Conservation (phyloP, 2,888 invertebrate species). For the Epinotia bilunana region DNA sequence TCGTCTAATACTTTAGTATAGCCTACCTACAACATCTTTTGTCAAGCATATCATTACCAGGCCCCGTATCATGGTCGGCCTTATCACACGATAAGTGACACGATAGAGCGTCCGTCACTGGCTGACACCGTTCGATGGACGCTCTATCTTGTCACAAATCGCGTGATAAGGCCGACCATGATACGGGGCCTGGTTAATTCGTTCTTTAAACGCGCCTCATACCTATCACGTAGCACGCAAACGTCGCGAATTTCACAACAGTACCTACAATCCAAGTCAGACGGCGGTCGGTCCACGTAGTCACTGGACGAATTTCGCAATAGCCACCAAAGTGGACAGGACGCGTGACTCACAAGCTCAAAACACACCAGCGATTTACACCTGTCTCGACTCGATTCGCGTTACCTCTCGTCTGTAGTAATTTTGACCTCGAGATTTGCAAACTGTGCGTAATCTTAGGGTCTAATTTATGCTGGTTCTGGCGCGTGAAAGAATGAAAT, state of each 20-base stretch:
- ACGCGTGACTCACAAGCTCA: background rate
- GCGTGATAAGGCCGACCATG: too few relatives aligned
- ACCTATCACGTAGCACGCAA: slow-evolving; percentile 44
- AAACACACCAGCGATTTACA: too few relatives aligned
- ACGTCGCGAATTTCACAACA: background rate
- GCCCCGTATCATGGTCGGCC: too few relatives aligned
- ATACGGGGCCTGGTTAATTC: background rate
- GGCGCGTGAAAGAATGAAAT: too few relatives aligned
- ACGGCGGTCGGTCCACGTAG: slow-evolving; percentile 13
- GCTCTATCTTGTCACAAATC: too few relatives aligned
- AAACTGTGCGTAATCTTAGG: background rate
- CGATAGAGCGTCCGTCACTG: too few relatives aligned
- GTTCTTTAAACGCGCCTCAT: slow-evolving; percentile 17
- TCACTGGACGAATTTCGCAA: slow-evolving; percentile 12
- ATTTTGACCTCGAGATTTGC: background rate
- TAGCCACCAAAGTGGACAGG: background rate
- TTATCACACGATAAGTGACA: too few relatives aligned
- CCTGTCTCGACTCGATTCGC: background rate
- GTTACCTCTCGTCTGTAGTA: background rate
- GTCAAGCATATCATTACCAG: background rate
- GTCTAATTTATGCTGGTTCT: slow-evolving; percentile 1
- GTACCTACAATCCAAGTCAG: background rate
- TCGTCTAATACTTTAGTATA: too few relatives aligned
- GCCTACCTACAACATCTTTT: too few relatives aligned
- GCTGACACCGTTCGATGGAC: too few relatives aligned